These are phyloP conservation scores for Cataglyphis hispanica DNA, from an alignment of 1,140 invertebrate species.

Conservation along the genomic window DNA sequence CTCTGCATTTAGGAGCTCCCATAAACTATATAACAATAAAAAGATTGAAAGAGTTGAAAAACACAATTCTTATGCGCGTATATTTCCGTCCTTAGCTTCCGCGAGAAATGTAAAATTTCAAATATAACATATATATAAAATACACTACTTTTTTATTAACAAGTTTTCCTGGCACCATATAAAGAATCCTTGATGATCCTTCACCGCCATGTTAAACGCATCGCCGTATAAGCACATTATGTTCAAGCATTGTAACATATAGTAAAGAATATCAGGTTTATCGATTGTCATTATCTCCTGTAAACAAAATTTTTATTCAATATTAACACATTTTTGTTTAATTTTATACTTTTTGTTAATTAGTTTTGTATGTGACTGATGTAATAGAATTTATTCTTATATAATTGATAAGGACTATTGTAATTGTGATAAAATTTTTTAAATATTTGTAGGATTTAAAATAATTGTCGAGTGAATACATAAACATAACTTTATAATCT, in stretches of 20 bases:
- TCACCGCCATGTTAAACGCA: conserved; percentile 94
- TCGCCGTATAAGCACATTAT: conserved; percentile 97
- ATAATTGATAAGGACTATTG: not conserved
- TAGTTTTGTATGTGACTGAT: not conserved
- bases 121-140: not conserved
- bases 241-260: conserved; percentile 96
- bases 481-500: not conserved
- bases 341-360: not conserved
- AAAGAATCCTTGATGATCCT: conserved; percentile 97
- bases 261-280: conserved; percentile 97
- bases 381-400: not conserved
- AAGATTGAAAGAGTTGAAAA: not conserved
- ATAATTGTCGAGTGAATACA: conserved; percentile 12
- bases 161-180: conserved; percentile 99
- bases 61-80: not conserved
- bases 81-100: not conserved
- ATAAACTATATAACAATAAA: conserved; percentile 89
- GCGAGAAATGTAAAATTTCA: not conserved
- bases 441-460: not conserved
- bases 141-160: conserved; percentile 95
- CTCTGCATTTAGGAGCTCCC: conserved; percentile 96
- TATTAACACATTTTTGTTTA: not conserved
- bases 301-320: conserved; percentile 47
- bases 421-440: not conserved
- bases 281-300: conserved; percentile 93